Evolutionary conservation across 2,113 vertebrate species (phyloP), one percentile per base, ranked within the genome.

Genomic region (Paramisgurnus dabryanus): DNA sequence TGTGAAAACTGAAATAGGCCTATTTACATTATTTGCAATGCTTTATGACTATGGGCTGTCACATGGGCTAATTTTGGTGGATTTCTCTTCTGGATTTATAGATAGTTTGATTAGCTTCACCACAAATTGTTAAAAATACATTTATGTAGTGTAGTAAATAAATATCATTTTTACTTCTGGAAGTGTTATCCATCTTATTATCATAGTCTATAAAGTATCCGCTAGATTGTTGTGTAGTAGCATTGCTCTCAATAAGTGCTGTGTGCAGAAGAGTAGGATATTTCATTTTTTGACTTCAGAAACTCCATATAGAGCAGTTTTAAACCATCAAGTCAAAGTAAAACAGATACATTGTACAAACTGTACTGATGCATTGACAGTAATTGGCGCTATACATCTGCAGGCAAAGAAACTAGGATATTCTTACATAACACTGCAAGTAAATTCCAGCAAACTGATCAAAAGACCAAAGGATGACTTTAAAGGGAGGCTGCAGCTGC

Each of bases 401-500:
- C 82, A 76, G 72, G 78, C 43, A 85, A 55, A 69, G 43, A 67
- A 82, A 61, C 76, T 45, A 73, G 63, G 60, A 67, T 70, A 82
- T 57, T 77, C 81, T 80, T 82, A 76, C 34, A 15, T 76, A 85
- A 81, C 27, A 67, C 66, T 83, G 78, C 58, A 83, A 80, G 71
- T 84, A 88, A 86, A 88, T 88, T 85, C 72, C 85, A 86, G 78
- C 71, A 84, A 83, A 76, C 82, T 85, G 84, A 88, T 88, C 78
- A 84, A 84, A 86, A 83, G 85, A 85, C 61, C 85, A 88, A 78
- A 82, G 57, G 57, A 76, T 80, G 53, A 22, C 68, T 39, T 80
- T 76, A 82, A 83, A 85, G 70, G 71, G 41, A 65, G 57, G 41
- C 60, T 12, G 13, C 50, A 78, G 79, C 50, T 53, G 69, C 70